phyloP scores from a whole-genome alignment of 2,888 invertebrate species.

The Nomada goodeniana region DNA sequence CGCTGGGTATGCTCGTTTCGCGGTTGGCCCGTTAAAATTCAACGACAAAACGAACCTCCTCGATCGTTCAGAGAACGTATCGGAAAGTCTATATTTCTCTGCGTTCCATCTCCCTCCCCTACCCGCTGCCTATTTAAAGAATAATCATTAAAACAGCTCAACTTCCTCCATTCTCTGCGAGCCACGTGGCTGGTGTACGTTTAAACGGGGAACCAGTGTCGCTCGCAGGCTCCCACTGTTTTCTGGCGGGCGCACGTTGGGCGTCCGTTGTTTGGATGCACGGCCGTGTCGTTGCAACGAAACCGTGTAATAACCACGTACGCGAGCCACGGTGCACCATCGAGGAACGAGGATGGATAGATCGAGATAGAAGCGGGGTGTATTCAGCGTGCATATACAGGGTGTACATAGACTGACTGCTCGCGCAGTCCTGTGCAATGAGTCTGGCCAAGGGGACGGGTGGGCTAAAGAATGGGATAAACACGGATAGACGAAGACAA shows the following conservation, averaged over 20 bases:
- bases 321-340: conserved; percentile 61
- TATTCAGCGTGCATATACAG: conserved; percentile 8
- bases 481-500: conserved; percentile 39
- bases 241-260: conserved; percentile 42
- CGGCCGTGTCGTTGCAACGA: conserved; percentile 65
- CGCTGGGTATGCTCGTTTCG: background rate
- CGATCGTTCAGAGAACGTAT: conserved; percentile 21
- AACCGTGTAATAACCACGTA: conserved; percentile 78
- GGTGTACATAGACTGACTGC: conserved; percentile 8
- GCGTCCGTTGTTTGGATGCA: conserved; percentile 67
- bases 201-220: conserved; percentile 35
- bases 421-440: background rate
- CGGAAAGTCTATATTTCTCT: background rate
- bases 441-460: background rate
- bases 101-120: background rate
- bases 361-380: conserved; percentile 3
- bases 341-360: conserved; percentile 32
- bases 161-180: conserved; percentile 9
- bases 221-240: conserved; percentile 37
- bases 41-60: background rate
- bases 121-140: background rate
- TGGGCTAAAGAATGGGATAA: conserved; percentile 40
- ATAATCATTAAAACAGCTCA: conserved; percentile 22
- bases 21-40: conserved; percentile 1
- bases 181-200: conserved; percentile 14